Percentiles rank a stretch among this genome's conserved stretches.
These are phyloP conservation scores for Patiria miniata DNA, from an alignment of 35 echinoderm and acorn worm species.

Conservation along the genomic window DNA sequence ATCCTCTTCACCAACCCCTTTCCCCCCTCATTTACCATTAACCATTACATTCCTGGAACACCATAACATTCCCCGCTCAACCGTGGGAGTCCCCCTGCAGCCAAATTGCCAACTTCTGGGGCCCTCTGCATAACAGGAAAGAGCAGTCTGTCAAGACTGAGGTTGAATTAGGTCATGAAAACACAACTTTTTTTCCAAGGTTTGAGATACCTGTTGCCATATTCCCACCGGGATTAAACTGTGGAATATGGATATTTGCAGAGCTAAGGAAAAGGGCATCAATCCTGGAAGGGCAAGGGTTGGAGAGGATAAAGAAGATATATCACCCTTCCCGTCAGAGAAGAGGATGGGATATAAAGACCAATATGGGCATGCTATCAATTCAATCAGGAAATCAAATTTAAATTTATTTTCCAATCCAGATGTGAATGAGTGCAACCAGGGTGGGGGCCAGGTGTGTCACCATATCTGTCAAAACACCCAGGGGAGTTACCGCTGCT, in stretches of 20 bases:
- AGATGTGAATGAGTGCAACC: conserved; percentile 91
- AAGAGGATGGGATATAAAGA: no score
- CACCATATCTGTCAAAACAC: conserved; percentile 85
- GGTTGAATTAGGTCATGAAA: no score
- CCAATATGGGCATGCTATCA: no score
- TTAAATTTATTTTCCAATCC: neutral
- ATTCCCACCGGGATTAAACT: no score
- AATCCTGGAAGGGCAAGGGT: no score
- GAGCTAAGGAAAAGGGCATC: no score
- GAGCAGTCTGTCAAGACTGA: neutral
- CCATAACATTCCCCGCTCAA: neutral
- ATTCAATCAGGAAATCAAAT: neutral
- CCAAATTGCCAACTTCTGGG: conserved; percentile 2
- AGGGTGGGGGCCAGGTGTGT: conserved; percentile 60
- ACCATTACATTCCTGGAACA: neutral
- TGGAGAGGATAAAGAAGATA: no score
- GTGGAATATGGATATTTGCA: no score
- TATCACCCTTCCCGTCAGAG: no score
- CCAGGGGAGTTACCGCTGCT: conserved; percentile 87
- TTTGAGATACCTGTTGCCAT: no score
- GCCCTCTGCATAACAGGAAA: conserved; percentile 2
- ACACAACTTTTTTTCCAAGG: no score
- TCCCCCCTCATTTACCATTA: neutral
- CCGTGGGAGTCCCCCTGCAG: neutral
- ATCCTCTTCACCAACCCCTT: neutral